Evolutionary conservation across 2,113 vertebrate genomes (phyloP), one percentile per base, ranked within the genome.

Genomic region (Myxocyprinus asiaticus): DNA sequence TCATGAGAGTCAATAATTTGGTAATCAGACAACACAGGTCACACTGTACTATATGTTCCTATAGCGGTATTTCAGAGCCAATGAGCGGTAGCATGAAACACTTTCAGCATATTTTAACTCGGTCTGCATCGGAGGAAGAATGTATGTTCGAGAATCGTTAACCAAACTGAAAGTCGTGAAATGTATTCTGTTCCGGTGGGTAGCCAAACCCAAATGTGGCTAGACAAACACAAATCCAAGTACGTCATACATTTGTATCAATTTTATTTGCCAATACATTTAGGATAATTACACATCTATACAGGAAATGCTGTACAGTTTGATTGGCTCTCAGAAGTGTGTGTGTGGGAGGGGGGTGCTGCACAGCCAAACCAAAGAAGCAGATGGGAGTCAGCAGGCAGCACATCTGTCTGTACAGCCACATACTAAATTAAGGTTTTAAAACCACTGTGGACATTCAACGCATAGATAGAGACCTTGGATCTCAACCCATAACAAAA

Each of bases 341-440:
- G 63, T 68, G 59, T 67, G 15, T 56, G 55, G 55, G 2, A 71
- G 73, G 67, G 44, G 47, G 17, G 62, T 79, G 22, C 22, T 33
- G 44, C 75, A 67, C 65, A 64, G 50, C 70, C 77, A 75, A 78
- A 82, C 73, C 50, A 50, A 81, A 85, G 75, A 66, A 81, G 82
- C 81, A 85, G 81, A 86, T 85, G 84, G 83, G 56, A 82, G 80
- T 81, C 83, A 81, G 80, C 80, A 73, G 58, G 85, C 70, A 83
- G 50, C 86, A 83, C 86, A 87, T 85, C 84, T 85, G 86, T 84
- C 80, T 85, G 79, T 66, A 61, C 67, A 75, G 67, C 72, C 59
- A 82, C 72, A 81, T 58, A 76, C 81, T 84, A 87, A 86, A 85
- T 76, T 78, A 83, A 82, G 83, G 83, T 86, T 83, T 83, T 81